Percentiles rank a stretch among this genome's conserved stretches.
Evolutionary conservation across 1,140 invertebrate species (phyloP).

Genomic region (Dinoponera quadriceps): DNA sequence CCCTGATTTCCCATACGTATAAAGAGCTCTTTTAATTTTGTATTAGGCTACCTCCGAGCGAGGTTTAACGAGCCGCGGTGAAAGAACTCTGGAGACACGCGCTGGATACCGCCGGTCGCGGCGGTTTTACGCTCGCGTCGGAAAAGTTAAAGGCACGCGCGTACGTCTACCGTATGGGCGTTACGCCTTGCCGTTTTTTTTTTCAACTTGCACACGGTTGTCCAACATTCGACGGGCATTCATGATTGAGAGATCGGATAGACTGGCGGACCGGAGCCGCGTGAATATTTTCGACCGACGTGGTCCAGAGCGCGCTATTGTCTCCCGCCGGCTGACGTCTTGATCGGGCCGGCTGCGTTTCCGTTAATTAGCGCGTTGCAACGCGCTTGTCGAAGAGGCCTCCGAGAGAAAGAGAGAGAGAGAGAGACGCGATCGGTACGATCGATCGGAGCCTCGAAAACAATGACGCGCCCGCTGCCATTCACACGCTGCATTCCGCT

Average conservation of each 20-base stretch:
- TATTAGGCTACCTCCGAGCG: slow-evolving; percentile 33
- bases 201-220: background rate
- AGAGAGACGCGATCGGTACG: too few relatives aligned
- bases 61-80: slow-evolving; percentile 51
- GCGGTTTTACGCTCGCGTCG: slow-evolving; percentile 11
- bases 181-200: background rate
- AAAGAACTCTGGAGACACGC: slow-evolving; percentile 48
- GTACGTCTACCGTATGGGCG: background rate
- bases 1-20: slow-evolving; percentile 24
- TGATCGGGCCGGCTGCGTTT: background rate
- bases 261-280: too few relatives aligned
- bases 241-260: too few relatives aligned
- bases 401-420: background rate
- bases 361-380: slow-evolving; percentile 1
- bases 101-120: slow-evolving; percentile 8
- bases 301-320: background rate
- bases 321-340: background rate
- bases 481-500: slow-evolving; percentile 12
- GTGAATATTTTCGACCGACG: too few relatives aligned
- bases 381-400: background rate
- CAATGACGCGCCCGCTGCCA: slow-evolving; percentile 40
- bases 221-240: too few relatives aligned
- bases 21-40: slow-evolving; percentile 47
- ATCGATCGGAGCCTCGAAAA: slow-evolving; percentile 25
- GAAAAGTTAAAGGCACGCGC: background rate